Conservation (phyloP, 1,140 invertebrate genomes). For the Campoletis sonorensis region DNA sequence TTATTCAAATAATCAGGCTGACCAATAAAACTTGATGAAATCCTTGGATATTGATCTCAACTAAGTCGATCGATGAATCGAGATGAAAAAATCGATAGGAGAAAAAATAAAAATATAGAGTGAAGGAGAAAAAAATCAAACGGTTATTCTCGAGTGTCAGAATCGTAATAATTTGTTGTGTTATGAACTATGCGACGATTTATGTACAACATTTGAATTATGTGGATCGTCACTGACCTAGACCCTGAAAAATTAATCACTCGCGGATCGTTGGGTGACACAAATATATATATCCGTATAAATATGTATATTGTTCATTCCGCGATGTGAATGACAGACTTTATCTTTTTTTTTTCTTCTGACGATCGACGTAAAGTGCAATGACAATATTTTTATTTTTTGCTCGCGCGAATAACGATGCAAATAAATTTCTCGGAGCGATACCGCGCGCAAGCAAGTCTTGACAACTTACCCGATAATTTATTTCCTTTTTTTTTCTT, state of each 20-base stretch:
- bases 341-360: background rate
- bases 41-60: too few relatives aligned
- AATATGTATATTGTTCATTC: background rate
- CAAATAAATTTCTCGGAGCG: background rate
- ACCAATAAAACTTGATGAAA: too few relatives aligned
- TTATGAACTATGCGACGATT: background rate
- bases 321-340: background rate
- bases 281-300: too few relatives aligned
- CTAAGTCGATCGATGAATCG: too few relatives aligned
- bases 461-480: too few relatives aligned
- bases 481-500: background rate
- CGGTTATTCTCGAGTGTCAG: too few relatives aligned
- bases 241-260: constrained; percentile 7
- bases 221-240: background rate
- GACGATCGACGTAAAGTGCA: background rate
- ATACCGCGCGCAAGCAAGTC: background rate
- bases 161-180: too few relatives aligned
- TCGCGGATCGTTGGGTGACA: background rate
- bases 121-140: too few relatives aligned
- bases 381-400: too few relatives aligned
- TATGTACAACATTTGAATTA: background rate
- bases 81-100: too few relatives aligned
- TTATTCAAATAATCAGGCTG: too few relatives aligned
- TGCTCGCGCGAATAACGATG: background rate
- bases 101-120: too few relatives aligned